phyloP scores from a whole-genome alignment of 2,888 invertebrate genomes.

The Merodon equestris region DNA sequence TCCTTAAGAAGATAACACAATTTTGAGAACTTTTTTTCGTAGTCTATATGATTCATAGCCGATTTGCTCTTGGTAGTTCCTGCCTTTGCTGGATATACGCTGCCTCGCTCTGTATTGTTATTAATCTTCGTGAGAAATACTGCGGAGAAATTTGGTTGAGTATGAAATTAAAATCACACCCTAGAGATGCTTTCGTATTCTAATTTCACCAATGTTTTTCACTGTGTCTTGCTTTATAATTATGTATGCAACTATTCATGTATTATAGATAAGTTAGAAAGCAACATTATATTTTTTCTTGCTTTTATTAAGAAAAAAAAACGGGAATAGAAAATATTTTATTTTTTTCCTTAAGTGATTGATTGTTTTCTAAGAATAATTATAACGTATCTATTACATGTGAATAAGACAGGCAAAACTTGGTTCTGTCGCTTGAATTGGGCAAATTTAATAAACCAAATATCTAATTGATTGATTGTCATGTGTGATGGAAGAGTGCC shows the following conservation, averaged over 20 bases:
- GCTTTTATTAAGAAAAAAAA: constrained; percentile 39
- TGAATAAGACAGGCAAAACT: not conserved
- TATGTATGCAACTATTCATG: constrained; percentile 54
- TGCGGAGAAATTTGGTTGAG: constrained; percentile 75
- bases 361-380: constrained; percentile 59
- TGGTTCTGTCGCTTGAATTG: constrained; percentile 39
- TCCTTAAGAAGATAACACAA: constrained; percentile 59
- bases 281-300: not conserved
- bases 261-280: constrained; percentile 19
- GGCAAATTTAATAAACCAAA: constrained; percentile 61
- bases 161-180: constrained; percentile 80
- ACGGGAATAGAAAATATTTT: constrained; percentile 7
- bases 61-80: constrained; percentile 4
- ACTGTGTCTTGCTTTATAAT: constrained; percentile 50
- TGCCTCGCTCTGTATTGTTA: constrained; percentile 43
- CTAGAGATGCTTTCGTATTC: constrained; percentile 72
- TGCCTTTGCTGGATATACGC: constrained; percentile 2
- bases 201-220: constrained; percentile 43
- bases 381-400: constrained; percentile 34
- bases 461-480: constrained; percentile 65
- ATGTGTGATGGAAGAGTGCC: constrained; percentile 46
- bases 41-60: constrained; percentile 51
- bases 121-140: constrained; percentile 68
- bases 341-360: constrained; percentile 45
- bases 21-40: constrained; percentile 35